Percentiles rank a stretch among this genome's conserved stretches.
Evolutionary conservation across 2,797 vertebrate genomes (phyloP).

Genomic region (Merluccius polli): DNA sequence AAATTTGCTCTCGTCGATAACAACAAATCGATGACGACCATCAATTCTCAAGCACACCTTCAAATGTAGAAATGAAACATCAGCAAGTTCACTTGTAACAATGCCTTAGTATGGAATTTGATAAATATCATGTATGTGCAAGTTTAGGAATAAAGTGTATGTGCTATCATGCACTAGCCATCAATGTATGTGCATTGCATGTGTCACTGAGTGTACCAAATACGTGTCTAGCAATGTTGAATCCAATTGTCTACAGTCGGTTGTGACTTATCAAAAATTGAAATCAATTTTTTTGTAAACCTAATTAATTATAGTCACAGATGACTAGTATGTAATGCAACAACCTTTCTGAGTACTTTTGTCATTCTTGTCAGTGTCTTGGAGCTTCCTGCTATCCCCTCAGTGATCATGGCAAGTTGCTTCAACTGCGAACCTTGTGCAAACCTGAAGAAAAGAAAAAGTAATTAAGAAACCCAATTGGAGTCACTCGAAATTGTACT

Average conservation of each 20-base stretch:
- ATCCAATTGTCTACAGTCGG: no score
- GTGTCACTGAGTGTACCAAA: no score
- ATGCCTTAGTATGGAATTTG: slow-evolving; percentile 1
- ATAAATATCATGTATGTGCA: slow-evolving; percentile 3
- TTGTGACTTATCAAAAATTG: no score
- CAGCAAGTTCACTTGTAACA: slow-evolving; percentile 10
- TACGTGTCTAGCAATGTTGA: no score
- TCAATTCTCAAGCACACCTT: no score
- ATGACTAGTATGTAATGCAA: no score
- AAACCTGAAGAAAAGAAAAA: slow-evolving; percentile 10
- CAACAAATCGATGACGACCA: no score
- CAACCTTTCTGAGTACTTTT: slow-evolving; percentile 20
- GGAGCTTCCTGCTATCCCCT: slow-evolving; percentile 23
- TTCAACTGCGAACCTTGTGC: slow-evolving; percentile 16
- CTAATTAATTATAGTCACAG: no score
- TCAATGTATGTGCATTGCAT: no score
- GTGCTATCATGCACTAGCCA: no score
- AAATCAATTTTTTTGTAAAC: no score
- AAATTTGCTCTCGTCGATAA: no score
- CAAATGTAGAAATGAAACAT: background rate
- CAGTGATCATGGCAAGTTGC: slow-evolving; percentile 10
- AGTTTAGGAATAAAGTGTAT: slow-evolving; percentile 1
- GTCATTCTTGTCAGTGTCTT: slow-evolving; percentile 7
- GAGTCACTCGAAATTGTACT: background rate
- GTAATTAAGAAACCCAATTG: background rate